Percentiles rank a stretch among this genome's conserved stretches.
Evolutionary conservation across 1,140 invertebrate genomes (phyloP).

Genomic region (Scaptomyza pallida): DNA sequence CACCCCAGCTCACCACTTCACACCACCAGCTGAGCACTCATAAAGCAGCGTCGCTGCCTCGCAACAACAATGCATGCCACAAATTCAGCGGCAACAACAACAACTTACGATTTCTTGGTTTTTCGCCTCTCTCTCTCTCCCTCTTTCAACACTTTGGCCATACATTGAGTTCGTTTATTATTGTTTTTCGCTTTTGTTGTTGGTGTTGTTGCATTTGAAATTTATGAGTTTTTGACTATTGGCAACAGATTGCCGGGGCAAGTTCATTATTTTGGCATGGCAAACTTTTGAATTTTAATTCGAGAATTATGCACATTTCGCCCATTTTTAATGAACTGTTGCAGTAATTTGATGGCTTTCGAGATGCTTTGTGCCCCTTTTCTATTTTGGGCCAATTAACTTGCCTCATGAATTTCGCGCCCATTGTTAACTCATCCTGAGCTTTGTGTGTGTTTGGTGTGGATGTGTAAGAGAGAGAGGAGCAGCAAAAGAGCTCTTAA

Average conservation of each 20-base stretch:
- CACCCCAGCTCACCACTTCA: neutral
- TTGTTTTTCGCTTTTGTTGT: constrained; percentile 41
- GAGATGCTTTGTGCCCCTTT: constrained; percentile 30
- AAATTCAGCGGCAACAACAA: constrained; percentile 47
- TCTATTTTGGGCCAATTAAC: constrained; percentile 50
- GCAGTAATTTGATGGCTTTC: constrained; percentile 51
- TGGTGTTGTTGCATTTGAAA: constrained; percentile 72
- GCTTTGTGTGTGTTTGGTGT: too few relatives aligned
- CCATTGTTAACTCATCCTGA: constrained; percentile 28
- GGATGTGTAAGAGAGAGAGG: too few relatives aligned
- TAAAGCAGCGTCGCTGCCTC: constrained; percentile 17
- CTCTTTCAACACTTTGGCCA: constrained; percentile 68
- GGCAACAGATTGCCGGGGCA: constrained; percentile 72
- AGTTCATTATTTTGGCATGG: constrained; percentile 75
- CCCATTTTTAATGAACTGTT: constrained; percentile 65
- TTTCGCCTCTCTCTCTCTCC: too few relatives aligned
- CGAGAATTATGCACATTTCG: constrained; percentile 71
- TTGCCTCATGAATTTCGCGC: constrained; percentile 16
- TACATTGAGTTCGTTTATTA: constrained; percentile 60
- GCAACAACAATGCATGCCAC: constrained; percentile 70
- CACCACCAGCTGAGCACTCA: constrained; percentile 14
- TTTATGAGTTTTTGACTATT: constrained; percentile 82
- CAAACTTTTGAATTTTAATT: constrained; percentile 82
- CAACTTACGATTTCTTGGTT: constrained; percentile 57
- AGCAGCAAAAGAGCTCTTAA: neutral